phyloP scores from a whole-genome alignment of 2,797 vertebrate genomes.

The Podargus strigoides region DNA sequence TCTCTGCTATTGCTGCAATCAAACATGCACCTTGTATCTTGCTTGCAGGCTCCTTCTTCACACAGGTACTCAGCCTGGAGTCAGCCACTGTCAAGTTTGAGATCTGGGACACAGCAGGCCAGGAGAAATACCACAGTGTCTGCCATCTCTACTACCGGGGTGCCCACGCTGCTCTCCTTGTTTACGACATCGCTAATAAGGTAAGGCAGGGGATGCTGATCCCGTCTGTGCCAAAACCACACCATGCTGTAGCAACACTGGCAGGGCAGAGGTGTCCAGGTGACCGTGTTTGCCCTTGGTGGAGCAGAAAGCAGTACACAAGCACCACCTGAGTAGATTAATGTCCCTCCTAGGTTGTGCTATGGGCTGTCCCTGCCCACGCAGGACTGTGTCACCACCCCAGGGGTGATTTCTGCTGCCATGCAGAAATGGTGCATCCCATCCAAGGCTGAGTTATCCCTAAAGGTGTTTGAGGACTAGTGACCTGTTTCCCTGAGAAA shows the following conservation, averaged over 20 bases:
- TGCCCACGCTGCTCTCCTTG: conserved; percentile 71
- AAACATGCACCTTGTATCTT: rapidly evolving
- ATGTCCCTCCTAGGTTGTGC: neutral
- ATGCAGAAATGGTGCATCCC: neutral
- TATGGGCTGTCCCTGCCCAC: neutral
- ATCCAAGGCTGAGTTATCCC: neutral
- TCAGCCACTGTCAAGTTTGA: conserved; percentile 69
- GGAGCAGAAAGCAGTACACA: neutral
- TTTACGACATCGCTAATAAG: conserved; percentile 80
- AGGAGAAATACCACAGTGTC: conserved; percentile 84
- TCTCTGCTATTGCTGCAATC: neutral
- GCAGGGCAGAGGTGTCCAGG: neutral
- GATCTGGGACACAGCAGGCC: conserved; percentile 86
- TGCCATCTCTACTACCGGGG: conserved; percentile 83
- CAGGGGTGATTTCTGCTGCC: neutral
- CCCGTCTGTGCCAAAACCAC: rapidly evolving
- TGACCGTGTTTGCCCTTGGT: neutral
- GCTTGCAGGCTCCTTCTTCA: conserved; percentile 79
- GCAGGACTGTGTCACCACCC: neutral
- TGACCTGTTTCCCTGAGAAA: neutral
- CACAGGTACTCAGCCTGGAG: conserved; percentile 57
- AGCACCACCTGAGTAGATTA: neutral
- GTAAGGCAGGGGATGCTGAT: conserved; percentile 39
- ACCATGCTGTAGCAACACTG: neutral
- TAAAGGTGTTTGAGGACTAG: neutral